Evolutionary conservation across 2,113 vertebrate genomes (phyloP).

Genomic region (Anas platyrhynchos): DNA sequence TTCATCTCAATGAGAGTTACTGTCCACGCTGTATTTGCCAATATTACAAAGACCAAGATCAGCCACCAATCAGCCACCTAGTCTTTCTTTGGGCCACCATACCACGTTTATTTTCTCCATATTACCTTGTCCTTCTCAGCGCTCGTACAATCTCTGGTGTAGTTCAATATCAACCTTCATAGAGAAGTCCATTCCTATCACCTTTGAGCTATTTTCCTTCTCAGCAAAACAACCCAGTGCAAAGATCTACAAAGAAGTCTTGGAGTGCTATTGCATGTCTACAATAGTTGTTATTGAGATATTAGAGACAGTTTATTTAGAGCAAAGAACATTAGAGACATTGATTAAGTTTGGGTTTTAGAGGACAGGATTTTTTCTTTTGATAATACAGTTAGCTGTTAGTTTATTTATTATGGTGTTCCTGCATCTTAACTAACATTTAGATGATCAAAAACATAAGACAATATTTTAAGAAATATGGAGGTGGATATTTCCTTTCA

Average conservation of each 20-base stretch:
- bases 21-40: not conserved
- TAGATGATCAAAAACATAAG: conserved; percentile 25
- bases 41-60: not conserved
- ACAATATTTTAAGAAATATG: conserved; percentile 9
- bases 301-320: not conserved
- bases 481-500: conserved; percentile 53
- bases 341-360: not conserved
- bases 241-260: not conserved
- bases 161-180: not conserved
- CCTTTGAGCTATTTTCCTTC: not conserved
- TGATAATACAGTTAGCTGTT: not conserved
- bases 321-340: not conserved
- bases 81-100: not conserved
- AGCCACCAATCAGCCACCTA: not conserved
- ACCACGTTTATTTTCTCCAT: not conserved
- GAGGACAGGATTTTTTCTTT: not conserved
- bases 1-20: not conserved
- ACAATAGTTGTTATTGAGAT: not conserved
- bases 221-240: not conserved
- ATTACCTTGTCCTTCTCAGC: not conserved
- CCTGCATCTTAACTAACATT: conserved; percentile 47
- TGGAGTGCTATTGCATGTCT: not conserved
- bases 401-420: not conserved
- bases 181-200: not conserved
- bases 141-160: not conserved